A percentile compares a stretch with the other conserved stretches of the same genome.
These are phyloP conservation scores for Polydesmus complanatus DNA, from an alignment of 2,888 invertebrate species.

Conservation along the genomic window DNA sequence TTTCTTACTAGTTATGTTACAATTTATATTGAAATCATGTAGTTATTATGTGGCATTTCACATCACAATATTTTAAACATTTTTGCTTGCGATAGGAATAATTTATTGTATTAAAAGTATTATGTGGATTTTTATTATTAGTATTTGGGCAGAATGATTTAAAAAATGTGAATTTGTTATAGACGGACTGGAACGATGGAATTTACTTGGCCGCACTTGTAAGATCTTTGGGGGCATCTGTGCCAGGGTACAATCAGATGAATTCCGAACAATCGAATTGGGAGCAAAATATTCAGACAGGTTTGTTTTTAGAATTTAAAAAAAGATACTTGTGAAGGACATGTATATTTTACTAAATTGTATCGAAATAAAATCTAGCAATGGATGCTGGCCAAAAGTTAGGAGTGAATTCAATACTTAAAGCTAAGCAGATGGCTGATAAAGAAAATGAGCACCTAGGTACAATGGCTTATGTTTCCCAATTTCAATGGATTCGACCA, in stretches of 20 bases:
- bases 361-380: constrained; percentile 32
- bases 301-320: constrained; percentile 31
- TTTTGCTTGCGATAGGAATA: neutral
- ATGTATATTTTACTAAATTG: no score
- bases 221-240: constrained; percentile 73
- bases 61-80: neutral
- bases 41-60: no score
- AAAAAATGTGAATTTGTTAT: no score
- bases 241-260: constrained; percentile 64
- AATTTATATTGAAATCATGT: no score
- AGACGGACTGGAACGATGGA: constrained; percentile 97
- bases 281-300: constrained; percentile 47
- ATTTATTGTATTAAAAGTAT: neutral
- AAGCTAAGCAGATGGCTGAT: constrained; percentile 88
- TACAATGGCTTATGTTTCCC: constrained; percentile 92
- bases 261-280: constrained; percentile 60
- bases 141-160: neutral
- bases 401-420: constrained; percentile 77
- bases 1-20: no score
- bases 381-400: constrained; percentile 46
- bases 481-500: constrained; percentile 77
- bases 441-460: constrained; percentile 90
- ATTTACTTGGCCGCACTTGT: constrained; percentile 74
- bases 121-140: no score
- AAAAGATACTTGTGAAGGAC: no score